Conservation (phyloP, 2,113 vertebrate species). For the Bungarus multicinctus region DNA sequence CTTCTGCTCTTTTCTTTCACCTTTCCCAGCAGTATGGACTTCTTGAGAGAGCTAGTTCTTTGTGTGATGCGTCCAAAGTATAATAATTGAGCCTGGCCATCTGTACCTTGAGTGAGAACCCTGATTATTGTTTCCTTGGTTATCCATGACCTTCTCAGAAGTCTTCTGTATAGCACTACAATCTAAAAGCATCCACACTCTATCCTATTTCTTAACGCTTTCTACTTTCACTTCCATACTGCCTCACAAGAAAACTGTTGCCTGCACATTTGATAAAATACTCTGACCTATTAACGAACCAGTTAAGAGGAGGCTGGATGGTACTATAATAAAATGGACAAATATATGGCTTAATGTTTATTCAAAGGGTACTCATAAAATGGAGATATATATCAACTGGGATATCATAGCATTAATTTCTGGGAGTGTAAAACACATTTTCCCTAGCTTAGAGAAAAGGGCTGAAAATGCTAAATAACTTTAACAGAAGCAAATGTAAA, state of each 20-base stretch:
- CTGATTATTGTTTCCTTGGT: not conserved
- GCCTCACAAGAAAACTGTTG: not conserved
- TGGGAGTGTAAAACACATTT: not conserved
- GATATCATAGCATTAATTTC: not conserved
- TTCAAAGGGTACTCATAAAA: not conserved
- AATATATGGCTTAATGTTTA: not conserved
- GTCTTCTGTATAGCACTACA: not conserved
- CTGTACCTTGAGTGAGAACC: not conserved
- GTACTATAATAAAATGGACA: not conserved
- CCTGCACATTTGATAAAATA: not conserved
- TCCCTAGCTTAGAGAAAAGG: not conserved
- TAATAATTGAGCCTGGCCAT: not conserved
- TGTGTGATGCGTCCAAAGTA: not conserved
- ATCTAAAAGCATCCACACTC: not conserved
- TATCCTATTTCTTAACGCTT: not conserved
- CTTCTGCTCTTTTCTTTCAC: not conserved
- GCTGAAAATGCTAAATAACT: not conserved
- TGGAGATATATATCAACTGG: not conserved
- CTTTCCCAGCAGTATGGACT: not conserved
- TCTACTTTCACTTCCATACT: not conserved
- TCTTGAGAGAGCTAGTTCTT: not conserved
- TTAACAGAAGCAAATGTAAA: not conserved
- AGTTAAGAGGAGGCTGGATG: not conserved
- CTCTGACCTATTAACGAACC: not conserved
- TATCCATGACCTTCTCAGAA: not conserved